phyloP scores from a whole-genome alignment of 2,888 invertebrate species.

The Spialia ferax region DNA sequence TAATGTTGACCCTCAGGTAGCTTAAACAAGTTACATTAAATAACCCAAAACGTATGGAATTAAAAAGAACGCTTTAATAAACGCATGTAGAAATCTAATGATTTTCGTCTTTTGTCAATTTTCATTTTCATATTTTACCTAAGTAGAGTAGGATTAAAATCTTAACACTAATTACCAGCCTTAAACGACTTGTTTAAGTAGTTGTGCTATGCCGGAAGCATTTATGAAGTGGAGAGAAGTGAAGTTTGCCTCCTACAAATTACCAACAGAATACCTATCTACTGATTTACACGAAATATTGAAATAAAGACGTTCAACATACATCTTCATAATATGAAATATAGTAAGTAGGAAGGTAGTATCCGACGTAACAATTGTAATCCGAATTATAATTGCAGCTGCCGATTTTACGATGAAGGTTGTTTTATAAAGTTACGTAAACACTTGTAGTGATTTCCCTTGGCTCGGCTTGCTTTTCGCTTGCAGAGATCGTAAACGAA shows the following conservation, averaged over 20 bases:
- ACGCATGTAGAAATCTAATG: neutral
- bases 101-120: neutral
- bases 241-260: neutral
- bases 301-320: neutral
- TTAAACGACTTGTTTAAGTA: no score
- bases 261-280: no score
- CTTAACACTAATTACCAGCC: neutral
- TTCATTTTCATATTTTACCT: neutral
- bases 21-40: constrained; percentile 27
- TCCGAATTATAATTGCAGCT: neutral
- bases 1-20: constrained; percentile 47
- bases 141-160: neutral
- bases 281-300: neutral
- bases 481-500: constrained; percentile 58
- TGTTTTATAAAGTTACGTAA: constrained; percentile 53
- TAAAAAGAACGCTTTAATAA: neutral
- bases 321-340: constrained; percentile 1
- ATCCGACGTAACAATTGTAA: neutral
- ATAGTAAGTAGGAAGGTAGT: no score
- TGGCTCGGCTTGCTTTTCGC: constrained; percentile 56
- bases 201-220: neutral
- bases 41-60: constrained; percentile 6
- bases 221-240: neutral
- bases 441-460: constrained; percentile 56
- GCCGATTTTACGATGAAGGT: constrained; percentile 12